Evolutionary conservation across 1,140 invertebrate genomes (phyloP), one percentile per base, ranked within the genome.

Genomic region (Antheraea mylitta): DNA sequence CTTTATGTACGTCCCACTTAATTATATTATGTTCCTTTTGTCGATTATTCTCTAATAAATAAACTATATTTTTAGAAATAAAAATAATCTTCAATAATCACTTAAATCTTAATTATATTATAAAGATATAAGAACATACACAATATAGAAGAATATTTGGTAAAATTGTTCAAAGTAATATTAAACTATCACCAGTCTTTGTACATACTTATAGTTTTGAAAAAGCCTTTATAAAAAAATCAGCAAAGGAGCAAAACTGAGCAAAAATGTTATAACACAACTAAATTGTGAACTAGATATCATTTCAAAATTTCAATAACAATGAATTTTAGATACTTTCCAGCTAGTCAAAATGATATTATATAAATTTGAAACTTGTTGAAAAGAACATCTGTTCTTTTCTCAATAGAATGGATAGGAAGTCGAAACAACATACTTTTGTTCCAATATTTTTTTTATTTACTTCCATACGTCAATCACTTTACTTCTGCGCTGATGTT

Each of bases 401-500:
- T 74, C 62, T 74, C 64, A 74, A 71, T 75, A 67, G 68, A 70
- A 71, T 61, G 58, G 59, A 70, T 72, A 75, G 58, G 72, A 71
- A 74, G 73, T 72, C 68, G 76, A 73, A 77, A 73, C 61, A 73
- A 63, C 58, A 53, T 67, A 73, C 69, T 73, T 79, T 81, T 81
- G 77, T 77, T 63, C 30, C 18, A 62, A 30, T 66, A 75, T 72
- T 77, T 71, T n/a, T 77, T 71, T 66, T 66, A 75, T 76, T 80
- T 71, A 69, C 67, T 68, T 69, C 48, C 77, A 78, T 75, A 76
- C 84, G 86, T 88, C 86, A 88, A 83, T 88, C 86, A 86, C 68
- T 75, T 74, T 64, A 77, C 76, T 76, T 69, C 69, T 73, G 68
- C 68, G 8, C 7, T 42, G 38, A 42, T 42, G 75, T 82, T 79